phyloP scores from a whole-genome alignment of 2,888 invertebrate species.

The Scaeva pyrastri region DNA sequence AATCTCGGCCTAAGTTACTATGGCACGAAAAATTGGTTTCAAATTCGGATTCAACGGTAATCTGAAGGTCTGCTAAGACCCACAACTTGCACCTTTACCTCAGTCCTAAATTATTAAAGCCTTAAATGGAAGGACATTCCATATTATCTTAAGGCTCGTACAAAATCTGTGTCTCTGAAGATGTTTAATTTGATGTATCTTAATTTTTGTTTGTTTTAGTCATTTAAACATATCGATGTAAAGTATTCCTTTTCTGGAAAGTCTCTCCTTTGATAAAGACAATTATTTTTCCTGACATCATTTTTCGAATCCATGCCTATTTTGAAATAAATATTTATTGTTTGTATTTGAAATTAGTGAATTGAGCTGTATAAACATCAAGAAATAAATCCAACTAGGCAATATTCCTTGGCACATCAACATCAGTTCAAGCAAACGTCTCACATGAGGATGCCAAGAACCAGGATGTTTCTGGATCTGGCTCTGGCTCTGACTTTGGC shows the following conservation, averaged over 20 bases:
- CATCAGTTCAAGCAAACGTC: no score
- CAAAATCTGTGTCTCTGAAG: no score
- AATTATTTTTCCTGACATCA: neutral
- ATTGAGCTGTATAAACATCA: conserved; percentile 1
- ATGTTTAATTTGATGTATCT: neutral
- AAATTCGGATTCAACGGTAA: no score
- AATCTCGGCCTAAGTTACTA: no score
- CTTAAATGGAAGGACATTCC: no score
- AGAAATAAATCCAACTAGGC: neutral
- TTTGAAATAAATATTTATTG: neutral
- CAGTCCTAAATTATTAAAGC: no score
- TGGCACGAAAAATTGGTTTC: no score
- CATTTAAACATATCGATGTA: neutral
- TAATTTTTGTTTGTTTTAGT: neutral
- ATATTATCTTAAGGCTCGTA: no score
- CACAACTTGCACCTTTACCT: no score
- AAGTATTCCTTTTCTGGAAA: neutral
- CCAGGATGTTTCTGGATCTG: neutral
- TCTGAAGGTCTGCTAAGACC: no score
- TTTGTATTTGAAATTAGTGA: conserved; percentile 6
- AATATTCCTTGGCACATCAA: neutral
- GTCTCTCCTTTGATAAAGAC: neutral
- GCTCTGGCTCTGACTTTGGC: no score
- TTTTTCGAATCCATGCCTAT: neutral
- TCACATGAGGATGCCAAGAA: neutral